phyloP scores from a whole-genome alignment of 64 coral and sea anemone species.

The Stichodactyla helianthus region DNA sequence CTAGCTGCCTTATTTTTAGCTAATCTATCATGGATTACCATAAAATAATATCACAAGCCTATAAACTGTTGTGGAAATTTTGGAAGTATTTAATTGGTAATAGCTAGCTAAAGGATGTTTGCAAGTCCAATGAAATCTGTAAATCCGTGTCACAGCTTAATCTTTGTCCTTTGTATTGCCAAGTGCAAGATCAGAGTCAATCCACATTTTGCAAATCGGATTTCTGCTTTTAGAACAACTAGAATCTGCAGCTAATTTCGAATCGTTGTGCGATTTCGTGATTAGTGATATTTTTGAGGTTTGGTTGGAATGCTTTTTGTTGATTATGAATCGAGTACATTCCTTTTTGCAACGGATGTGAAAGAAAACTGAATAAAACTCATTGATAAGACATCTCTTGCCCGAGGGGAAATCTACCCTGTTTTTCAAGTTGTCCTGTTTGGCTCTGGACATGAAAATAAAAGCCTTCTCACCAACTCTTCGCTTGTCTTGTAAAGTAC shows the following conservation, averaged over 20 bases:
- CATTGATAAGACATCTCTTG: neutral
- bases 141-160: neutral
- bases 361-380: neutral
- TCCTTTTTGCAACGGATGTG: neutral
- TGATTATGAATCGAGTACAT: neutral
- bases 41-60: neutral
- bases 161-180: neutral
- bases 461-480: neutral
- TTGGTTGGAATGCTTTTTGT: neutral
- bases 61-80: neutral
- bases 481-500: neutral
- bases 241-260: neutral
- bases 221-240: neutral
- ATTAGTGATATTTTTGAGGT: neutral
- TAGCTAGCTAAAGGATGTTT: neutral
- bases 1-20: neutral
- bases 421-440: neutral
- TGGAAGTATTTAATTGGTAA: neutral
- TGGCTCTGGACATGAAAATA: neutral
- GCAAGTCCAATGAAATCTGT: neutral
- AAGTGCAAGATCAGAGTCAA: neutral
- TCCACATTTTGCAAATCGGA: neutral
- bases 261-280: neutral
- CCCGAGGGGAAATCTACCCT: neutral
- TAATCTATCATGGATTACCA: neutral